These are phyloP conservation scores for Illadopsis cleaveri DNA, from an alignment of 2,113 vertebrate species.

Conservation along the genomic window DNA sequence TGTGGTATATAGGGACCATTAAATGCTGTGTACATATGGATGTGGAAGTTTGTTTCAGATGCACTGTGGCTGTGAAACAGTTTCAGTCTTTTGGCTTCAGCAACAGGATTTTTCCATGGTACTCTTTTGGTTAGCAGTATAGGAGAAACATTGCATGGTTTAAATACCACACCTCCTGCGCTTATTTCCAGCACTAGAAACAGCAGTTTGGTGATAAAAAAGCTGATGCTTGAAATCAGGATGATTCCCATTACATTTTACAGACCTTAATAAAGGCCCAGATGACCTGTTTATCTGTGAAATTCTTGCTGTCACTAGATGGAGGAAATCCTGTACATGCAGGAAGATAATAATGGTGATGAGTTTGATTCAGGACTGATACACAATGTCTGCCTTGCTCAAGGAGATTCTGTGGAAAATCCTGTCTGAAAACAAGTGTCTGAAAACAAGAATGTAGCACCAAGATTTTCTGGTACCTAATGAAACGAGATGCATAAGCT, in stretches of 20 bases:
- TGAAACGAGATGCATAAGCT: background rate
- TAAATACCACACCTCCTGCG: background rate
- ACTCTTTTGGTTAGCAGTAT: background rate
- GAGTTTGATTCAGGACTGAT: background rate
- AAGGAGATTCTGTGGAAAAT: background rate
- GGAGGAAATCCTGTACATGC: background rate
- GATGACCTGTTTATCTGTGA: background rate
- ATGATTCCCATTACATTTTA: background rate
- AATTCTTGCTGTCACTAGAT: background rate
- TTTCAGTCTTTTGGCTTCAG: background rate
- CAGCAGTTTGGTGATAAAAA: background rate
- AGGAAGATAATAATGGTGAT: background rate
- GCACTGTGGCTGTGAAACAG: background rate
- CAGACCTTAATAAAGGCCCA: background rate
- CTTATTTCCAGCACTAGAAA: background rate
- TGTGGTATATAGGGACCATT: too few relatives aligned
- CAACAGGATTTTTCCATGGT: background rate
- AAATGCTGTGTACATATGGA: background rate
- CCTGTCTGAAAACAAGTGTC: background rate
- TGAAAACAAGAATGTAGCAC: fast-evolving
- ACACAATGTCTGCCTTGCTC: background rate
- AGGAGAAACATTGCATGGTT: background rate
- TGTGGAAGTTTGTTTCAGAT: background rate
- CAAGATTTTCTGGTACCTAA: background rate
- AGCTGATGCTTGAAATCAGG: background rate